Evolutionary conservation across 2,888 invertebrate species (phyloP).

Genomic region (Eristalinus sepulchralis): DNA sequence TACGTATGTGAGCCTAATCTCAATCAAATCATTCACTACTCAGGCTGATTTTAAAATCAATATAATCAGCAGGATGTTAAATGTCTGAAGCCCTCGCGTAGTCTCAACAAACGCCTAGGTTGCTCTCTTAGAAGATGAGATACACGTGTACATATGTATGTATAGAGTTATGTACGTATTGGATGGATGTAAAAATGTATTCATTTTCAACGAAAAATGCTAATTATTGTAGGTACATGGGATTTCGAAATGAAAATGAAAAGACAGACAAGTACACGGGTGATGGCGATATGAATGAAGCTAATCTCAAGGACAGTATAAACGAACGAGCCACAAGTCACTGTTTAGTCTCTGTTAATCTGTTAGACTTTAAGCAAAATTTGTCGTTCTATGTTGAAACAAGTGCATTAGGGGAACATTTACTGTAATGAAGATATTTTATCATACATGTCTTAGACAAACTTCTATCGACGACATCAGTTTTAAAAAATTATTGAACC

Average conservation of each 20-base stretch:
- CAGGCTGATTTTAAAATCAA: slow-evolving; percentile 27
- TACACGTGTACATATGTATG: background rate
- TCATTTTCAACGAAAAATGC: slow-evolving; percentile 39
- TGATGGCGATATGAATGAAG: background rate
- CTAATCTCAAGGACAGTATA: background rate
- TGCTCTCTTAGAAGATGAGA: slow-evolving; percentile 45
- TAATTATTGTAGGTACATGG: slow-evolving; percentile 21
- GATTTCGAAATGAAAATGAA: background rate
- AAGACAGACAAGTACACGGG: background rate
- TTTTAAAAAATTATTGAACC: too few species aligned
- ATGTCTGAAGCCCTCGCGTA: slow-evolving; percentile 3
- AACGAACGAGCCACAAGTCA: background rate
- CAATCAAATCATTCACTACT: slow-evolving; percentile 31
- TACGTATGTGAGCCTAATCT: slow-evolving; percentile 27
- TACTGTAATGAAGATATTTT: too few species aligned
- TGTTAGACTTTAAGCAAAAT: too few species aligned
- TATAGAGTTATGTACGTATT: background rate
- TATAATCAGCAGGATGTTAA: slow-evolving; percentile 45
- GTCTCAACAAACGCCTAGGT: slow-evolving; percentile 17
- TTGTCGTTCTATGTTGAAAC: too few species aligned
- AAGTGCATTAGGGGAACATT: too few species aligned
- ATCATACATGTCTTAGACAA: too few species aligned
- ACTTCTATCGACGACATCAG: too few species aligned
- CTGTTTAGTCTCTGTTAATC: too few species aligned
- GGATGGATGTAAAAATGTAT: slow-evolving; percentile 48